Conservation (phyloP, 2,888 invertebrate species). For the Zaprionus bogoriensis region DNA sequence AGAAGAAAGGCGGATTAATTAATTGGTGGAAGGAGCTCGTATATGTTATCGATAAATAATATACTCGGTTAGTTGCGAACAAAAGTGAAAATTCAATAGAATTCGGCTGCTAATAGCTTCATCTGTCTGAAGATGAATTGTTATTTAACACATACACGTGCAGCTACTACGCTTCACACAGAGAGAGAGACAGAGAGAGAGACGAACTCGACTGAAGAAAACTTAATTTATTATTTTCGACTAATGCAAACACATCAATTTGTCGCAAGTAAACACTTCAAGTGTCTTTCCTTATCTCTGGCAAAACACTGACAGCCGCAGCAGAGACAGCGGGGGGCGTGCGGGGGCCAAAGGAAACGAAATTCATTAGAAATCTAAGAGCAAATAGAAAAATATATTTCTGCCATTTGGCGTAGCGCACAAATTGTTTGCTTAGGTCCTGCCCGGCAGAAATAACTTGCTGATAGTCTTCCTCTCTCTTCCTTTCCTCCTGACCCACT, state of each 20-base stretch:
- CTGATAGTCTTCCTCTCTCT: neutral
- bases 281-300: conserved; percentile 71
- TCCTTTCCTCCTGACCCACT: neutral
- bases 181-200: neutral
- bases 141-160: neutral
- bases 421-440: conserved; percentile 69
- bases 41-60: conserved; percentile 7
- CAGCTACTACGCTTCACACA: neutral
- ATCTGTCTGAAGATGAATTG: conserved; percentile 1
- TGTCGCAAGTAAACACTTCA: conserved; percentile 75
- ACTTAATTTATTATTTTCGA: conserved; percentile 72
- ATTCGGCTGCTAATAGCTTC: neutral
- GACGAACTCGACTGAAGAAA: conserved; percentile 15
- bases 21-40: conserved; percentile 25
- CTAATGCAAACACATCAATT: conserved; percentile 76
- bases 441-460: neutral
- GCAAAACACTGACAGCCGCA: conserved; percentile 63
- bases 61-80: neutral
- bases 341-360: neutral
- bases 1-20: conserved; percentile 15
- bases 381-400: conserved; percentile 67
- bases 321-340: neutral
- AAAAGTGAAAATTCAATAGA: neutral
- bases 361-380: conserved; percentile 73
- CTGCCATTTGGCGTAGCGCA: conserved; percentile 41